Conservation (phyloP, 1,140 invertebrate genomes). For the Goniozus legneri region DNA sequence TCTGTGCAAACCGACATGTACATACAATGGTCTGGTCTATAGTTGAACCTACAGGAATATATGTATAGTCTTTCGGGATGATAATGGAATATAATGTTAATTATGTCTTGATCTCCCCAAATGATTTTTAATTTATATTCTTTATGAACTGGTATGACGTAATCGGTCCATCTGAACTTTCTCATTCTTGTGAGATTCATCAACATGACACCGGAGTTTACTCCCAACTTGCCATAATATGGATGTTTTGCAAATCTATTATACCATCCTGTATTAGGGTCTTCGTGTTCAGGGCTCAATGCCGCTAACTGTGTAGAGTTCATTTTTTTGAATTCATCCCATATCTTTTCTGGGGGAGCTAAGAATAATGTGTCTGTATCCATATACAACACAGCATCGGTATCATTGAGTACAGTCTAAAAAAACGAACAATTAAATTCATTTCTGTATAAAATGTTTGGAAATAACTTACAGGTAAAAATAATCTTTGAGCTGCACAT, state of each 20-base stretch:
- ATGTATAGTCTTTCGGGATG: slow-evolving; percentile 82
- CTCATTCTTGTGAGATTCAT: slow-evolving; percentile 95
- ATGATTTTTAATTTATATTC: slow-evolving; percentile 84
- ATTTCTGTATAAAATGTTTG: background rate
- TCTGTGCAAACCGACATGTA: slow-evolving; percentile 81
- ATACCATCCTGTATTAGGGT: slow-evolving; percentile 91
- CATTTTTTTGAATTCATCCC: slow-evolving; percentile 79
- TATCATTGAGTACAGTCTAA: slow-evolving; percentile 71
- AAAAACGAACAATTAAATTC: slow-evolving; percentile 34
- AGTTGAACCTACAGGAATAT: slow-evolving; percentile 86
- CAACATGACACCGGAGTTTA: slow-evolving; percentile 95
- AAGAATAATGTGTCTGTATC: slow-evolving; percentile 91
- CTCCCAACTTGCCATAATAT: slow-evolving; percentile 84
- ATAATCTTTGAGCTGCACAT: slow-evolving; percentile 87
- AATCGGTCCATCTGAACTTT: slow-evolving; percentile 77
- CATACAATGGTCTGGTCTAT: slow-evolving; percentile 92
- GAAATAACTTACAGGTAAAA: slow-evolving; percentile 76
- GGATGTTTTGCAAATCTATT: slow-evolving; percentile 93
- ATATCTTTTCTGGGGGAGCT: slow-evolving; percentile 75
- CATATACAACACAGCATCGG: slow-evolving; percentile 88
- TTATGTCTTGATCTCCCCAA: slow-evolving; percentile 97
- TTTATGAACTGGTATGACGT: slow-evolving; percentile 79
- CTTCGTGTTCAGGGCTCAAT: slow-evolving; percentile 85
- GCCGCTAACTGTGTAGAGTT: slow-evolving; percentile 85
- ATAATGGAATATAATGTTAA: slow-evolving; percentile 93